Conservation (phyloP, 2,888 invertebrate species). For the Brachypalpus laphriformis region DNA sequence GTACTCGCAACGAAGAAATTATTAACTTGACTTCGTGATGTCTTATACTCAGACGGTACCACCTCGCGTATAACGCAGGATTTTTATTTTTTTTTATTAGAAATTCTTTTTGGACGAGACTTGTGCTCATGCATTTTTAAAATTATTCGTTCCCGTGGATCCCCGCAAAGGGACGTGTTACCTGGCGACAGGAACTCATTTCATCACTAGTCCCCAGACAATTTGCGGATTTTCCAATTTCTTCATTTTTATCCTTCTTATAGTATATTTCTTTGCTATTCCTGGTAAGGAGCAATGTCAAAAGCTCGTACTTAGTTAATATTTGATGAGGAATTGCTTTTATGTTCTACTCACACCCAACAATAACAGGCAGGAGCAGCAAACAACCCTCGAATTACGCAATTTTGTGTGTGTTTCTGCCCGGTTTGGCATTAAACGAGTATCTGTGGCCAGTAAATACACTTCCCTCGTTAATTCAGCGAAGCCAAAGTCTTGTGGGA, state of each 20-base stretch:
- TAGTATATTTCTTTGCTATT: neutral
- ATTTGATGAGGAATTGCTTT: conserved; percentile 68
- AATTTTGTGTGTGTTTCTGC: conserved; percentile 49
- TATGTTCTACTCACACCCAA: conserved; percentile 34
- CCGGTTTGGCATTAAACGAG: conserved; percentile 40
- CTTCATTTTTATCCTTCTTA: conserved; percentile 60
- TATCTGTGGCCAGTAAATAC: conserved; percentile 61
- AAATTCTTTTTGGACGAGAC: conserved; percentile 63
- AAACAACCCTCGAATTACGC: conserved; percentile 41
- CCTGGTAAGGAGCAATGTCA: conserved; percentile 18
- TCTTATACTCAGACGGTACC: conserved; percentile 22
- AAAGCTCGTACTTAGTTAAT: conserved; percentile 47
- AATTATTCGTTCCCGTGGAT: conserved; percentile 49
- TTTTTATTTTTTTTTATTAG: conserved; percentile 42
- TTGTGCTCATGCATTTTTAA: conserved; percentile 67
- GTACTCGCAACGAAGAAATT: conserved; percentile 5
- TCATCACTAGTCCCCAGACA: conserved; percentile 71
- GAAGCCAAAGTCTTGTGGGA: conserved; percentile 28
- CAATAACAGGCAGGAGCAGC: conserved; percentile 20
- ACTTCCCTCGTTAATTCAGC: conserved; percentile 55
- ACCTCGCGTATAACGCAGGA: conserved; percentile 4
- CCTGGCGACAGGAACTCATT: conserved; percentile 73
- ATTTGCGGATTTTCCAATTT: conserved; percentile 74
- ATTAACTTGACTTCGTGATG: conserved; percentile 25
- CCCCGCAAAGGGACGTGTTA: conserved; percentile 64